Evolutionary conservation across 2,888 invertebrate genomes (phyloP).

Genomic region (Therioaphis trifolii): DNA sequence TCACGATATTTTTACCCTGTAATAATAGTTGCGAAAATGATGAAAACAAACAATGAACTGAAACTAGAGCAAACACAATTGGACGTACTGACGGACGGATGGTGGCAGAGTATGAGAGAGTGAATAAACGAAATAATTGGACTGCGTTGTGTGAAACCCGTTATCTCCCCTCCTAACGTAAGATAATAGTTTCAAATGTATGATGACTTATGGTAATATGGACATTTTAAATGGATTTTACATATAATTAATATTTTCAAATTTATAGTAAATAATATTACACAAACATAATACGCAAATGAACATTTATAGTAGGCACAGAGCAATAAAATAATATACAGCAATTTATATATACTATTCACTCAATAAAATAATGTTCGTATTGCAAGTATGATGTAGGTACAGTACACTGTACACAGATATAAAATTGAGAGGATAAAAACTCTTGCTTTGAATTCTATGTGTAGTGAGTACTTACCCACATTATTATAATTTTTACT

Average conservation of each 20-base stretch:
- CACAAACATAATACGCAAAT: no score
- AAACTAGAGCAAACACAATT: conserved; percentile 57
- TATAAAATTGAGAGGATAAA: neutral
- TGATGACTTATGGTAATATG: neutral
- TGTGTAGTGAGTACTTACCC: neutral
- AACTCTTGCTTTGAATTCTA: neutral
- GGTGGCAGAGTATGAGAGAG: conserved; percentile 30
- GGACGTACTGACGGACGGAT: conserved; percentile 19
- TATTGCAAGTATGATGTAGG: no score
- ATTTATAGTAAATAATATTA: no score
- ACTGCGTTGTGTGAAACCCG: conserved; percentile 46
- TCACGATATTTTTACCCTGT: conserved; percentile 54
- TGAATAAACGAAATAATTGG: conserved; percentile 52
- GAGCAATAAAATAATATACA: no score
- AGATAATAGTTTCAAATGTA: conserved; percentile 9
- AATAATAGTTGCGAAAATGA: conserved; percentile 57
- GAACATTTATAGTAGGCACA: no score
- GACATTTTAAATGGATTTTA: conserved; percentile 19
- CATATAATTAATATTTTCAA: neutral
- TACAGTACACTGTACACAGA: neutral
- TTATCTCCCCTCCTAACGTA: conserved; percentile 30
- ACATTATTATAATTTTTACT: conserved; percentile 2
- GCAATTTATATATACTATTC: no score
- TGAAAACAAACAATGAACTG: conserved; percentile 60
- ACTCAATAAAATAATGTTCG: no score